A percentile compares a stretch with the other conserved stretches of the same genome.
Conservation (phyloP, 2,113 vertebrate species). For the Labeo rohita region DNA sequence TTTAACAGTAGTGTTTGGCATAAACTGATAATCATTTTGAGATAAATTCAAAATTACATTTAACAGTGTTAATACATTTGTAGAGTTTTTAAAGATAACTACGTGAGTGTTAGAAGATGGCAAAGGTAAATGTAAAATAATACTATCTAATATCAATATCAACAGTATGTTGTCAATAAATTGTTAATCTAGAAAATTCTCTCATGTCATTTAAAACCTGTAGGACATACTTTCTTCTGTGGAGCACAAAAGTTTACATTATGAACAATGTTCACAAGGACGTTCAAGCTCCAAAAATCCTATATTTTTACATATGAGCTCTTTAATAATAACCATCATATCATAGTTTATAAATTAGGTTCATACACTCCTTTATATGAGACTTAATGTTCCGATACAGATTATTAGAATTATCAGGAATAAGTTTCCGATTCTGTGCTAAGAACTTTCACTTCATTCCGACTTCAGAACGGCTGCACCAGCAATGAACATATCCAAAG, state of each 20-base stretch:
- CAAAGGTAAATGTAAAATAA: background rate
- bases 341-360: background rate
- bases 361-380: background rate
- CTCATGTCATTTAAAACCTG: background rate
- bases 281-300: background rate
- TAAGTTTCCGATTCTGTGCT: background rate
- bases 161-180: no score
- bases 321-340: background rate
- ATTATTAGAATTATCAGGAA: background rate
- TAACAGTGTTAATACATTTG: no score
- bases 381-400: background rate
- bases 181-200: background rate
- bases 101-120: background rate
- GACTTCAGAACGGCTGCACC: background rate
- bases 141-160: no score
- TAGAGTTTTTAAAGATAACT: no score
- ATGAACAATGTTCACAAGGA: background rate
- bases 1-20: no score
- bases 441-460: background rate
- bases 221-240: background rate
- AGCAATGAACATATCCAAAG: background rate
- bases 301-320: background rate
- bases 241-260: background rate
- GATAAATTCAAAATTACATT: no score
- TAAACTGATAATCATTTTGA: no score